Conservation (phyloP, 2,797 vertebrate genomes). For the Rhinophrynus dorsalis region DNA sequence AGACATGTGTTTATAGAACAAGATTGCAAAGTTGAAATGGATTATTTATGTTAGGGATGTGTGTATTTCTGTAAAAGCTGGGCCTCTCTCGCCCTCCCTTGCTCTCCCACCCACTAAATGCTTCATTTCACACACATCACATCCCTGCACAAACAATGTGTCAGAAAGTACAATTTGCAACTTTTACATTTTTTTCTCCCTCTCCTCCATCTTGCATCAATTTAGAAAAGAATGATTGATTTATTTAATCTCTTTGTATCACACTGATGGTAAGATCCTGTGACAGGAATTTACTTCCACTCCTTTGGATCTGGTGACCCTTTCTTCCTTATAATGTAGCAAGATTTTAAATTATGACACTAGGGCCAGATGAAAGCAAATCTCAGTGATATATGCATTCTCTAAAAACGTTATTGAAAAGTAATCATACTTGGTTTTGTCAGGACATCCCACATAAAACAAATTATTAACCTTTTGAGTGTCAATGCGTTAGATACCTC, state of each 20-base stretch:
- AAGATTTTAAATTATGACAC: too few relatives aligned
- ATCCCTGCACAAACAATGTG: slow-evolving; percentile 41
- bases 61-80: slow-evolving; percentile 44
- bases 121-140: slow-evolving; percentile 46
- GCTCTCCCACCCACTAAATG: slow-evolving; percentile 35
- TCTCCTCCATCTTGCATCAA: slow-evolving; percentile 34
- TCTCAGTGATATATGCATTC: too few relatives aligned
- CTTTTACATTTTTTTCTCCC: neutral
- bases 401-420: too few relatives aligned
- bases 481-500: too few relatives aligned
- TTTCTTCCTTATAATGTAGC: too few relatives aligned
- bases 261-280: neutral
- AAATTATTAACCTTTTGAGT: too few relatives aligned
- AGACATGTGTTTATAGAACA: slow-evolving; percentile 47
- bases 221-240: slow-evolving; percentile 12
- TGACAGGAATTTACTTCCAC: neutral
- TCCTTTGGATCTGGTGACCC: neutral
- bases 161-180: slow-evolving; percentile 32
- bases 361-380: too few relatives aligned
- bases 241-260: slow-evolving; percentile 8
- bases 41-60: slow-evolving; percentile 50
- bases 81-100: slow-evolving; percentile 5
- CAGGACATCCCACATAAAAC: too few relatives aligned
- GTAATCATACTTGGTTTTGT: too few relatives aligned
- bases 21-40: slow-evolving; percentile 37